Percentiles rank a stretch among this genome's conserved stretches.
phyloP scores from a whole-genome alignment of 2,113 vertebrate genomes.

The Triplophysa dalaica region DNA sequence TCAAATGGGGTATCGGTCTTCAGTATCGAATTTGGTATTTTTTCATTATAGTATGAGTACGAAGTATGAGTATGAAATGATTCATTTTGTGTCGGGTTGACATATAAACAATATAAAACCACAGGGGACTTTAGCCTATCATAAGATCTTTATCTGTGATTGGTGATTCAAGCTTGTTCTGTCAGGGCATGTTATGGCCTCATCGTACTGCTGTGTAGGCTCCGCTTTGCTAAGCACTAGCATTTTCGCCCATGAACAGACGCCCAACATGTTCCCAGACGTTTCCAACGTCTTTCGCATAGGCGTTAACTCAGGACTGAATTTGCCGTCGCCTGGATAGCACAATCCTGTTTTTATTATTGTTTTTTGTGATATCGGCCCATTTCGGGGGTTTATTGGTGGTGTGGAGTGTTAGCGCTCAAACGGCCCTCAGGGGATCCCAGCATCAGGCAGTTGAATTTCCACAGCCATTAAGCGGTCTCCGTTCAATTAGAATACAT shows the following conservation, averaged over 20 bases:
- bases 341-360: conserved; percentile 73
- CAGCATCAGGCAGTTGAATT: conserved; percentile 76
- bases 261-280: too few species aligned
- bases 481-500: conserved; percentile 82
- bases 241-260: not conserved
- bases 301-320: conserved; percentile 5
- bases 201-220: not conserved
- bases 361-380: conserved; percentile 75
- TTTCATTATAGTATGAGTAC: too few species aligned
- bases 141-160: not conserved
- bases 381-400: conserved; percentile 80
- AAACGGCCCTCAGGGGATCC: conserved; percentile 74
- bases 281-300: not conserved
- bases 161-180: not conserved
- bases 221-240: not conserved
- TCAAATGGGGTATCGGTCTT: too few species aligned
- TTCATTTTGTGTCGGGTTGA: too few species aligned
- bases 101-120: too few species aligned
- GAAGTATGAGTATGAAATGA: too few species aligned
- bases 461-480: conserved; percentile 78
- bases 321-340: conserved; percentile 30
- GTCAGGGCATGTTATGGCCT: not conserved
- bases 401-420: conserved; percentile 72
- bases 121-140: too few species aligned
- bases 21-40: too few species aligned